A percentile compares a stretch with the other conserved stretches of the same genome.
phyloP scores from a whole-genome alignment of 1,140 invertebrate species.

The Thaumatotibia leucotreta region DNA sequence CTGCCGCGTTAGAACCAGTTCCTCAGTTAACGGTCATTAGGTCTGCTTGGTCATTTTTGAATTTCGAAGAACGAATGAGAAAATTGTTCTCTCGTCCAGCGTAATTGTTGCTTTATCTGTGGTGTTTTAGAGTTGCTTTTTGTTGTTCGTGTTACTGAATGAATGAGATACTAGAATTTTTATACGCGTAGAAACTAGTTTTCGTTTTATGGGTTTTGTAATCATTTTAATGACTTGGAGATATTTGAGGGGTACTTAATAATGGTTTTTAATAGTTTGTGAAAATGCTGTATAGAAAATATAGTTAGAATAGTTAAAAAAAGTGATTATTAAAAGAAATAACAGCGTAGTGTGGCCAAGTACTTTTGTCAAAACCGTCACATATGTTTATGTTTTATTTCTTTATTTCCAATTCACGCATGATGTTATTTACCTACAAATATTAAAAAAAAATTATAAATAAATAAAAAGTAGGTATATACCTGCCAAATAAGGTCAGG shows the following conservation, averaged over 20 bases:
- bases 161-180: neutral
- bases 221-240: neutral
- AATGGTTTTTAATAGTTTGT: neutral
- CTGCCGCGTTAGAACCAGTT: constrained; percentile 57
- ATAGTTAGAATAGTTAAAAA: too few species aligned
- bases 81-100: constrained; percentile 15
- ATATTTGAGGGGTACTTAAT: neutral
- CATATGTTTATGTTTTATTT: too few species aligned
- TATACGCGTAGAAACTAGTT: neutral
- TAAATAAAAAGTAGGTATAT: too few species aligned
- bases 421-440: too few species aligned
- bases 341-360: too few species aligned
- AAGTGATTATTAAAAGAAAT: too few species aligned
- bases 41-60: constrained; percentile 52
- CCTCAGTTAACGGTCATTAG: constrained; percentile 67
- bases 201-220: neutral
- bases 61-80: constrained; percentile 27
- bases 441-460: too few species aligned
- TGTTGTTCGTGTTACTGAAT: neutral
- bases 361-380: too few species aligned
- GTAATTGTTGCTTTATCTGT: constrained; percentile 17
- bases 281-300: too few species aligned
- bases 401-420: too few species aligned
- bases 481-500: too few species aligned
- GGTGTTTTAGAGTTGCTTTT: constrained; percentile 15